Evolutionary conservation across 2,888 invertebrate species (phyloP).

Genomic region (Eurois occulta): DNA sequence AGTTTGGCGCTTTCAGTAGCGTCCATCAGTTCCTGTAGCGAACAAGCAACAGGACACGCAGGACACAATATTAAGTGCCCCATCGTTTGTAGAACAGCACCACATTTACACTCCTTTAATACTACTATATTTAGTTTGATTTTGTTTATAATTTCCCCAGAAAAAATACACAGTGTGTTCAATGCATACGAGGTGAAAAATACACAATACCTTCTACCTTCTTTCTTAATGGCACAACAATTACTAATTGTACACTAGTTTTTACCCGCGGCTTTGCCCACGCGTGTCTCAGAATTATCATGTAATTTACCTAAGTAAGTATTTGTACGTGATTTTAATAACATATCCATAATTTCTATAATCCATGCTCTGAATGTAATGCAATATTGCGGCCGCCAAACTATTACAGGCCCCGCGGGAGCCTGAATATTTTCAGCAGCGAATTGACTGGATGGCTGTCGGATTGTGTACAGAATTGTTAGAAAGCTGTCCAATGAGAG

Average conservation of each 20-base stretch:
- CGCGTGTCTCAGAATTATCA: background rate
- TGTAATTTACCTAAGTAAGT: background rate
- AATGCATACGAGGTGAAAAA: too few relatives aligned
- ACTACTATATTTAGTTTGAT: background rate
- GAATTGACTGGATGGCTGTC: slow-evolving; percentile 44
- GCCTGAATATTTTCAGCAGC: slow-evolving; percentile 57
- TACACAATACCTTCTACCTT: too few relatives aligned
- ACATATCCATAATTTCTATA: slow-evolving; percentile 34
- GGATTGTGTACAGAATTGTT: slow-evolving; percentile 43
- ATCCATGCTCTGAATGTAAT: slow-evolving; percentile 46
- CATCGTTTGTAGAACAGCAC: too few relatives aligned
- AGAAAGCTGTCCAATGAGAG: slow-evolving; percentile 22
- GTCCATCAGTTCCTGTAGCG: too few relatives aligned
- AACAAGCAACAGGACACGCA: too few relatives aligned
- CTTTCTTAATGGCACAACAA: too few relatives aligned
- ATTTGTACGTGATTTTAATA: background rate
- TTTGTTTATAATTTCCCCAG: background rate
- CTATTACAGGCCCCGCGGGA: slow-evolving; percentile 59
- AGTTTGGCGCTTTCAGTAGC: too few relatives aligned
- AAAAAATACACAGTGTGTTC: too few relatives aligned
- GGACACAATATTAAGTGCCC: too few relatives aligned
- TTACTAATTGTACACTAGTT: too few relatives aligned
- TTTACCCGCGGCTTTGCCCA: too few relatives aligned
- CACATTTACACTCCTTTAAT: too few relatives aligned
- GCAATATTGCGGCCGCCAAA: slow-evolving; percentile 62